Percentiles rank a stretch among this genome's conserved stretches.
Evolutionary conservation across 2,113 vertebrate genomes (phyloP).

Genomic region (Megaceryle maxima): DNA sequence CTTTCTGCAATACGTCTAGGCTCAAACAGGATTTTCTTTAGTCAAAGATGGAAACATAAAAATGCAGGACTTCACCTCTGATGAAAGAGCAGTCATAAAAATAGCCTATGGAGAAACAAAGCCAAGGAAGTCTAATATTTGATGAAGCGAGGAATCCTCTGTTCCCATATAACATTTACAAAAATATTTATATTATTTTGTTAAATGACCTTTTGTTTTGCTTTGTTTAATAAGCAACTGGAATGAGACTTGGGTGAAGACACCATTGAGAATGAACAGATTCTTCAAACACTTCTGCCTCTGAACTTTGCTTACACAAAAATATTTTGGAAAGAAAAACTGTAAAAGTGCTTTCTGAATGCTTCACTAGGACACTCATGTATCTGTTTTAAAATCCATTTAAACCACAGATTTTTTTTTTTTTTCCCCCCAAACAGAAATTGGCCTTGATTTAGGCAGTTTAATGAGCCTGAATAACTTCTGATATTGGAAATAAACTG

Average conservation of each 20-base stretch:
- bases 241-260: constrained; percentile 54
- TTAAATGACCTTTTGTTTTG: constrained; percentile 22
- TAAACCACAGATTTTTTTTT: neutral
- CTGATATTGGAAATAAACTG: neutral
- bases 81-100: constrained; percentile 60
- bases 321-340: constrained; percentile 41
- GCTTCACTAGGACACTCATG: neutral
- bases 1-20: neutral
- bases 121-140: constrained; percentile 47
- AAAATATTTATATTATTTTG: constrained; percentile 1
- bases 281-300: constrained; percentile 25
- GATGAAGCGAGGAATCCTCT: constrained; percentile 27
- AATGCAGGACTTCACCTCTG: constrained; percentile 17
- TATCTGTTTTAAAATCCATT: neutral
- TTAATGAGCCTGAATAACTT: neutral
- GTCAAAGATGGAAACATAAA: constrained; percentile 33
- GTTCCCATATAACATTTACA: constrained; percentile 37
- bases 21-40: neutral
- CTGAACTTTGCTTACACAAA: constrained; percentile 45
- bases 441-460: neutral
- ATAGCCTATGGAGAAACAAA: constrained; percentile 43
- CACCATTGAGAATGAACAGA: constrained; percentile 38
- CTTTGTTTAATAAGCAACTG: constrained; percentile 53
- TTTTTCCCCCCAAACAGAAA: neutral
- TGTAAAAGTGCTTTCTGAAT: constrained; percentile 56